Evolutionary conservation across 2,113 vertebrate genomes (phyloP).

Genomic region (Falcunculus frontatus): DNA sequence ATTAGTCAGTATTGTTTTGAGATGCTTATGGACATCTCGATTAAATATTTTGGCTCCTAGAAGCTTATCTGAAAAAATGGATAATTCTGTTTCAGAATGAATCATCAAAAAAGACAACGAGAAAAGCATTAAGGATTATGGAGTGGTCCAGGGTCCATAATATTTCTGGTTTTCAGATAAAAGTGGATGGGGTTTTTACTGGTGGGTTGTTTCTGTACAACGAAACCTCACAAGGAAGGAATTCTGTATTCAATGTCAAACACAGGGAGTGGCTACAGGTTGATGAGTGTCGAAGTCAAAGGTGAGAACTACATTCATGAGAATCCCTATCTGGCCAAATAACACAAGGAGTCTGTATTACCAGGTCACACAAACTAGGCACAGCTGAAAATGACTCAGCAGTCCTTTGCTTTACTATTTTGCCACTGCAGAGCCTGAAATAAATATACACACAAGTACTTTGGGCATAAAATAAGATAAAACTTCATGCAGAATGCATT

Average conservation of each 20-base stretch:
- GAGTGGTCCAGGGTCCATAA: background rate
- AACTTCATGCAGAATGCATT: background rate
- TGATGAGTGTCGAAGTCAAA: background rate
- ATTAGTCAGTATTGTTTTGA: background rate
- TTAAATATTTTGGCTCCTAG: background rate
- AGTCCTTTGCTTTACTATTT: background rate
- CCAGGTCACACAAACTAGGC: background rate
- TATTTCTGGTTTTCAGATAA: background rate
- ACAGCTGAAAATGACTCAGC: background rate
- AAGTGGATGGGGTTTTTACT: background rate
- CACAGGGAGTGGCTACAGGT: background rate
- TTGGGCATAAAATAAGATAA: background rate
- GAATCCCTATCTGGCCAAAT: background rate
- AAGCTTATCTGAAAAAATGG: background rate
- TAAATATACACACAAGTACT: background rate
- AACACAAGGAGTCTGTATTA: background rate
- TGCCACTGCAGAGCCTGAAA: background rate
- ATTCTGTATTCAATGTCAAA: background rate
- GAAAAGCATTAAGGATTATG: background rate
- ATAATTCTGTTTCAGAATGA: background rate
- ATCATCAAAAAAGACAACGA: background rate
- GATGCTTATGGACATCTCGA: background rate
- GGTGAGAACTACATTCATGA: background rate
- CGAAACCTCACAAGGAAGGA: background rate
- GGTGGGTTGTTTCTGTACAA: background rate